Evolutionary conservation across 2,113 vertebrate genomes (phyloP), one percentile per base, ranked within the genome.

Genomic region (Tychaedon coryphoeus): DNA sequence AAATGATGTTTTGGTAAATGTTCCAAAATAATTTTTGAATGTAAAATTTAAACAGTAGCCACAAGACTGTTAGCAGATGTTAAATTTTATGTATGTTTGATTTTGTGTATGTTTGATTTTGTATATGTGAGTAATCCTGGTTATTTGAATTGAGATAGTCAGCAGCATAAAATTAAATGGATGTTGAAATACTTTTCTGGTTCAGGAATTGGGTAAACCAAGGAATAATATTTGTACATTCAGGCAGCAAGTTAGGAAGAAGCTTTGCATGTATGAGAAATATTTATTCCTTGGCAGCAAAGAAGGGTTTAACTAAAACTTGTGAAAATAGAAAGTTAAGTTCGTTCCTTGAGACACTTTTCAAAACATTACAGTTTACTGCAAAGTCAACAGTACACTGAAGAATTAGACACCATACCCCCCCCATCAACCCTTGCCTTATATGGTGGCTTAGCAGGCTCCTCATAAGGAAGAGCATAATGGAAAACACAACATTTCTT

Each of bases 231-330:
- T 75, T 51, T 62, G 23, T 74, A 20, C 0, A 1, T 90, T 82
- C 43, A 45, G 17, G 25, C 28, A 77, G 28, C 31, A 67, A 29
- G 56, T 64, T 18, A 64, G 50, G 26, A 92, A 54, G 42, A 66
- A n/a, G 31, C 43, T 67, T 74, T 86, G 8, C 0, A 0, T 0
- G 0, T 54, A 9, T 29, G 24, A 66, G 38, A 34, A 57, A 10
- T 51, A 43, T 4, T 73, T 8, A 18, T 61, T 76, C 42, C 31
- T 33, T 82, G 34, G 43, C 48, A 81, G 72, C 18, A 75, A n/a
- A 50, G 23, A 62, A 19, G 12, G 4, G 2, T 77, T 84, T 73
- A 31, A 5, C 23, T 54, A 38, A 34, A 73, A 28, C 3, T 34
- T 22, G 8, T 57, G 45, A 84, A 77, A 87, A 62, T 7, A 19